Evolutionary conservation across 1,140 invertebrate genomes (phyloP).

Genomic region (Tetragonula clypearis): DNA sequence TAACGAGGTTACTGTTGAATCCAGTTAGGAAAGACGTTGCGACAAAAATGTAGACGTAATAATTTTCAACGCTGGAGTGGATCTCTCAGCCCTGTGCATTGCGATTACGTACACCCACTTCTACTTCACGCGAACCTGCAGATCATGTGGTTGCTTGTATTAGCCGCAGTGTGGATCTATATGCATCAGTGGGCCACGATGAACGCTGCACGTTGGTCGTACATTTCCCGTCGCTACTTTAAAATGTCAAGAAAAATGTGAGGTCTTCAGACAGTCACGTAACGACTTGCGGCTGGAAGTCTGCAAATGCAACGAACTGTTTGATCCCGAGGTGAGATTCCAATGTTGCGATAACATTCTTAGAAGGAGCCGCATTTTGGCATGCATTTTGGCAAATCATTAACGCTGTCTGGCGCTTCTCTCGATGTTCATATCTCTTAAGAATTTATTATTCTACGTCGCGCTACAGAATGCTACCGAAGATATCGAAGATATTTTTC

Average conservation of each 20-base stretch:
- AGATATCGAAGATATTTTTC: background rate
- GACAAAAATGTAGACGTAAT: background rate
- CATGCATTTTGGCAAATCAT: constrained; percentile 8
- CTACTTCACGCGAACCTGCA: background rate
- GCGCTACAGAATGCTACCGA: too few relatives aligned
- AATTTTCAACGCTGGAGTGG: background rate
- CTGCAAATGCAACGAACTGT: constrained; percentile 33
- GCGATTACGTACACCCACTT: background rate
- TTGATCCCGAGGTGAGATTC: constrained; percentile 50
- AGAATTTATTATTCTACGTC: background rate
- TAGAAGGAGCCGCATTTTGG: background rate
- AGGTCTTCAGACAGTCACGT: background rate
- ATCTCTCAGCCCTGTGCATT: background rate
- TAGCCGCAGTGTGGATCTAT: constrained; percentile 48
- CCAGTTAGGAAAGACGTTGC: too few relatives aligned
- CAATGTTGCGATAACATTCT: background rate
- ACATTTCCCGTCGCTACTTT: background rate
- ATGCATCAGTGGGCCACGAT: constrained; percentile 33
- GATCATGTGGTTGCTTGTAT: constrained; percentile 15
- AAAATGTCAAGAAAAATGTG: constrained; percentile 34
- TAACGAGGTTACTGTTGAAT: too few relatives aligned
- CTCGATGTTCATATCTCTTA: background rate
- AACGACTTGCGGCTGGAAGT: background rate
- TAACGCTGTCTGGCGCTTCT: background rate
- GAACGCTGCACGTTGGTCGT: constrained; percentile 30